Base-by-base conservation (phyloP, 2,113 vertebrate genomes). In the Hemiprocne comata region DNA sequence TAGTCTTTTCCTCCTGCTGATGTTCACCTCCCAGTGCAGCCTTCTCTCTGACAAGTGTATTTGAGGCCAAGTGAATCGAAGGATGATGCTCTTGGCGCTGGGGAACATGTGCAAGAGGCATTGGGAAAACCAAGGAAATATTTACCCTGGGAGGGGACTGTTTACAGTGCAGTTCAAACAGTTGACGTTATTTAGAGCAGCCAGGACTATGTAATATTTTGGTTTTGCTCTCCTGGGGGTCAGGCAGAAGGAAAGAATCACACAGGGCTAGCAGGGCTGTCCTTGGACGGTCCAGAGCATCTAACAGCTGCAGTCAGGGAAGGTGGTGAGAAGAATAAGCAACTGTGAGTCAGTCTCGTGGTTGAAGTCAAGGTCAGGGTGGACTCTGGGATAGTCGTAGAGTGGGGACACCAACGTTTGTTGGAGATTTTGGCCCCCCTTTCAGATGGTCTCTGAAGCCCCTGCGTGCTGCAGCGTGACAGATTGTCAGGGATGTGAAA, bases 91-190 rank as follows among this genome's bases (percentile, higher is more conserved):
- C 73, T 19, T 17, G 0, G 14, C 8, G 1, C 72, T 11, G 58
- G 87, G 89, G 80, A 92, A 61, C 76, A 55, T n/a, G 80, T 87
- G 88, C 0, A 17, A 44, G 91, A 79, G 70, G 91, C 91, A 4
- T 4, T 85, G 93, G 93, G 91, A 33, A 17, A 65, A 87, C 62
- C 94, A 7, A 33, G 87, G 94, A 17, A 18, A 85, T 93, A 71
- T 80, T 95, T 58, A 38, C 36, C 4, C 89, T 92, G 94, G 95
- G 94, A 97, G 91, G 93, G 87, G 89, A 66, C 91, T 85, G 91
- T 76, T 77, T 93, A 58, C 94, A 80, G 73, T 7, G 80, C 93
- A 28, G 93, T 61, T 77, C 89, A 7, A 84, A 15, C 84, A 34
- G 91, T 17, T 87, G 91, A 61, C 1, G 34, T 40, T 72, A 28